Conservation (phyloP, 37 sponge, comb jelly and placozoan species). For the Theonella swinhoei region DNA sequence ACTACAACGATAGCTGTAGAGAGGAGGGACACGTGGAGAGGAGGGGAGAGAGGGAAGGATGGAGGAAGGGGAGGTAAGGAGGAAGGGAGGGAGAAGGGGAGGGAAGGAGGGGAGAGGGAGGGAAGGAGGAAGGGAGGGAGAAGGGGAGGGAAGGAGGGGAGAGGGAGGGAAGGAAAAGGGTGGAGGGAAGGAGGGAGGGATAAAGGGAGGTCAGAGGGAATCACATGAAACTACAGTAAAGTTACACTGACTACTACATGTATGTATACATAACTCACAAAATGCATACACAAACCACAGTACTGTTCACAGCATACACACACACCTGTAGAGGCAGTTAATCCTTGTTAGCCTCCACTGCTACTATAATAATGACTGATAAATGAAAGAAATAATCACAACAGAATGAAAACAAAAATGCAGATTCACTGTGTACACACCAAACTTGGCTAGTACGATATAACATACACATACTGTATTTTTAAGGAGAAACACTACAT, state of each 20-base stretch:
- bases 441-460: no score
- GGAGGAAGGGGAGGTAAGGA: no score
- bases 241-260: no score
- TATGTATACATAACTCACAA: background rate
- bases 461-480: background rate
- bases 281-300: background rate
- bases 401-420: no score
- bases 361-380: no score
- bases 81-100: background rate
- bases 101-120: background rate
- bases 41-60: no score
- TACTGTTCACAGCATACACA: background rate
- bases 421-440: no score
- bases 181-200: background rate
- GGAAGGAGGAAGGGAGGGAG: conserved; percentile 3
- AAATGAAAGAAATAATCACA: no score
- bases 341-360: no score
- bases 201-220: background rate
- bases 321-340: background rate
- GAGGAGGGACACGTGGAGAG: background rate
- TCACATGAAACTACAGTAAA: no score
- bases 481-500: no score
- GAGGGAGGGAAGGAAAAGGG: background rate
- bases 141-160: background rate
- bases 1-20: no score